phyloP scores from a whole-genome alignment of 2,888 invertebrate species.

The Teleiodes luculella region DNA sequence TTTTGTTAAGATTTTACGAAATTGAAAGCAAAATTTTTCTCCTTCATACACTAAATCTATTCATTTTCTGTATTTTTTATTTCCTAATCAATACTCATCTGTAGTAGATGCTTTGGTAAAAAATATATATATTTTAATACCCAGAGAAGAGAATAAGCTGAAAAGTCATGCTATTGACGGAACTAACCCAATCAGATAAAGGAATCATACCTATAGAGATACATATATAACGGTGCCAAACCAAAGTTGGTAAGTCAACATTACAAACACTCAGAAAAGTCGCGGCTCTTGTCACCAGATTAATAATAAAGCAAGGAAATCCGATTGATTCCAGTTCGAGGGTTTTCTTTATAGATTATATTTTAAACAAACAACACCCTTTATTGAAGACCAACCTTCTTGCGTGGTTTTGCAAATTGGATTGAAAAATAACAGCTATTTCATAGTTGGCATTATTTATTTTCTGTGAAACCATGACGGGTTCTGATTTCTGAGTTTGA shows the following conservation, averaged over 20 bases:
- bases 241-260: constrained; percentile 37
- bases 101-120: too few relatives aligned
- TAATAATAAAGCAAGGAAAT: constrained; percentile 22
- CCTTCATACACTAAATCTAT: too few relatives aligned
- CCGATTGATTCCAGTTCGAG: constrained; percentile 19
- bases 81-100: too few relatives aligned
- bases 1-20: too few relatives aligned
- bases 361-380: background rate
- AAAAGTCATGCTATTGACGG: background rate
- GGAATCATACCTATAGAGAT: constrained; percentile 19
- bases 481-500: too few relatives aligned
- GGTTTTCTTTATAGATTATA: background rate
- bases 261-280: constrained; percentile 25
- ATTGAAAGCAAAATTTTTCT: too few relatives aligned
- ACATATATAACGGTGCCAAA: background rate
- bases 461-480: too few relatives aligned
- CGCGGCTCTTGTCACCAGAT: constrained; percentile 16
- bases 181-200: background rate
- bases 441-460: too few relatives aligned
- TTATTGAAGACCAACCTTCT: too few relatives aligned
- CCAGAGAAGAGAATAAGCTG: background rate
- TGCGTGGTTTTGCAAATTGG: too few relatives aligned
- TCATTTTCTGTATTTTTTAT: too few relatives aligned
- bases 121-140: background rate
- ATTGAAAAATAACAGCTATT: too few relatives aligned